Base-by-base conservation (phyloP, 2,797 vertebrate genomes). In the Crenuchus spilurus region DNA sequence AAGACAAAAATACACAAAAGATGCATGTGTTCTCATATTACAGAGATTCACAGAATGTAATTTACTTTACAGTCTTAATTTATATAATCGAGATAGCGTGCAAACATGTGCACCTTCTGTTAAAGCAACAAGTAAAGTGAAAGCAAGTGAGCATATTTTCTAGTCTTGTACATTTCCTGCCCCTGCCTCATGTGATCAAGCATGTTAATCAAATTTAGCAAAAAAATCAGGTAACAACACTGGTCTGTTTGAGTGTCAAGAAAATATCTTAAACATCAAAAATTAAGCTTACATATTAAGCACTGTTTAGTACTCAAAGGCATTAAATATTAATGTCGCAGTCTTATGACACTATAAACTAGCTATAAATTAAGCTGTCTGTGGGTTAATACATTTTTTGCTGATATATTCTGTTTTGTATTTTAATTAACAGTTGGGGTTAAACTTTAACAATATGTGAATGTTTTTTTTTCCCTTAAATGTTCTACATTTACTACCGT, bases 1-100 rank as follows among this genome's bases (percentile, higher is more conserved):
- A 41, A 5, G 7, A 24, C 18, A 6, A 35, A 4, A 7, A 63
- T 7, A 18, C 26, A 57, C 37, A 48, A 35, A 51, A 48, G 3
- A 62, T 6, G 16, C 39, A 1, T 31, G 48, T 58, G 62, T 65
- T 46, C 61, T 60, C 18, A 72, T 20, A 58, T 49, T 24, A 48
- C 49, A n/a, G n/a, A n/a, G n/a, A n/a, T n/a, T n/a, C n/a, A n/a
- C n/a, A n/a, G n/a, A n/a, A n/a, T n/a, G n/a, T n/a, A n/a, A n/a
- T n/a, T n/a, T n/a, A n/a, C n/a, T n/a, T n/a, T n/a, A n/a, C n/a
- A n/a, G n/a, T n/a, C n/a, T n/a, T n/a, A n/a, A 85, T 90, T 84
- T 82, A 8, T 55, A 71, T 35, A 86, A 89, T 20, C 68, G 64
- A 72, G 82, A 80, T 81, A 70, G 75, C 82, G 76, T 86, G 84